Percentiles rank a stretch among this genome's conserved stretches.
phyloP scores from a whole-genome alignment of 2,113 vertebrate genomes.

The Hemicordylus capensis region DNA sequence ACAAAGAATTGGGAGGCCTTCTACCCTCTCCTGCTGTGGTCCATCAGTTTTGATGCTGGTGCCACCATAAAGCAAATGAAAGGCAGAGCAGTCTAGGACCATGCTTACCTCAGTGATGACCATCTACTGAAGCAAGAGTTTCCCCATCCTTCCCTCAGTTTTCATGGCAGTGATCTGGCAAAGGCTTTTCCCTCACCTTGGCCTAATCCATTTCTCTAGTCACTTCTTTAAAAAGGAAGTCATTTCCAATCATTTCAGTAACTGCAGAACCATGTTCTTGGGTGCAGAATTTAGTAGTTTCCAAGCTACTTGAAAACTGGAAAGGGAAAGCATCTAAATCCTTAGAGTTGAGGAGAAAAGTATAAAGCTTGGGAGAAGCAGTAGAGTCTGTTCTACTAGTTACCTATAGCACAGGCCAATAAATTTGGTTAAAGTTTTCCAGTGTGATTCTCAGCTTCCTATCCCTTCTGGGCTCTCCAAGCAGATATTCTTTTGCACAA shows the following conservation, averaged over 20 bases:
- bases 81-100: background rate
- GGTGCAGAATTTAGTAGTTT: too few relatives aligned
- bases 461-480: too few relatives aligned
- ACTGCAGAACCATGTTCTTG: background rate
- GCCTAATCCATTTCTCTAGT: background rate
- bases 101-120: too few relatives aligned
- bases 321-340: too few relatives aligned
- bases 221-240: background rate
- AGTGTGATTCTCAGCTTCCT: background rate
- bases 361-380: background rate
- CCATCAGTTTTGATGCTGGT: background rate
- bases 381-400: background rate
- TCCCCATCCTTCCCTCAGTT: background rate
- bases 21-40: background rate
- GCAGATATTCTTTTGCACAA: background rate
- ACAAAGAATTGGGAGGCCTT: background rate
- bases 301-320: too few relatives aligned
- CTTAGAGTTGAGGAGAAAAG: background rate
- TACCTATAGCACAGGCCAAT: background rate
- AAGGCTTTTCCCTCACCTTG: background rate
- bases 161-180: background rate
- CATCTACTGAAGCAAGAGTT: background rate
- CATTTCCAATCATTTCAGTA: background rate
- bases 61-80: background rate
- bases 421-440: background rate